These are phyloP conservation scores for Psilopogon haemacephalus DNA, from an alignment of 2,113 vertebrate genomes.

Conservation along the genomic window DNA sequence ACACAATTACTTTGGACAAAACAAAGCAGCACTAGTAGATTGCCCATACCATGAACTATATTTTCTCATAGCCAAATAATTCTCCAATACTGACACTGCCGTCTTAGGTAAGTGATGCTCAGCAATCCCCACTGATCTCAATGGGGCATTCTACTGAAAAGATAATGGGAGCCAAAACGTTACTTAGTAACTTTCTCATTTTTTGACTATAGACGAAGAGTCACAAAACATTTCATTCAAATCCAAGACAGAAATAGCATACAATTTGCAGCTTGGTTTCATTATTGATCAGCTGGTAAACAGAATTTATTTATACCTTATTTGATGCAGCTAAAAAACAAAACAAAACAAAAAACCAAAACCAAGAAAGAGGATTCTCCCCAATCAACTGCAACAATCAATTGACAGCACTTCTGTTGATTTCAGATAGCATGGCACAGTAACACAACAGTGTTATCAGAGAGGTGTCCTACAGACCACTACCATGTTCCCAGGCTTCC, in stretches of 20 bases:
- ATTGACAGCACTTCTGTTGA: neutral
- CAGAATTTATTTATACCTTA: neutral
- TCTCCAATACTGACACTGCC: slow-evolving; percentile 26
- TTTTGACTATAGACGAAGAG: slow-evolving; percentile 16
- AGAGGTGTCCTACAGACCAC: neutral
- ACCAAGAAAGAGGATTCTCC: neutral
- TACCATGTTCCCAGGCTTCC: neutral
- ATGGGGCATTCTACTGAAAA: slow-evolving; percentile 20
- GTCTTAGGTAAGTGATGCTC: slow-evolving; percentile 47
- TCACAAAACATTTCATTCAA: slow-evolving; percentile 27
- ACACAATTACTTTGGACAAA: slow-evolving; percentile 49
- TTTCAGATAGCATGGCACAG: neutral
- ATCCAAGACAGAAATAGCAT: neutral
- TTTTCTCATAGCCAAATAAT: slow-evolving; percentile 55
- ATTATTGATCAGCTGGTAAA: slow-evolving; percentile 26
- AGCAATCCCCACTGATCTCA: slow-evolving; percentile 30
- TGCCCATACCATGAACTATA: slow-evolving; percentile 6
- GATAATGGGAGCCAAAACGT: slow-evolving; percentile 4
- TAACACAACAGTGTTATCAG: neutral
- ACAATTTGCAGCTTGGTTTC: slow-evolving; percentile 45
- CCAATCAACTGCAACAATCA: neutral
- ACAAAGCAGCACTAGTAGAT: neutral
- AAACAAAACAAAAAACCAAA: too few relatives aligned
- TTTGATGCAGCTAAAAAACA: slow-evolving; percentile 8
- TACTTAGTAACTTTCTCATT: slow-evolving; percentile 26